These are phyloP conservation scores for Brachyalestes nurse DNA, from an alignment of 2,797 vertebrate species.

Conservation along the genomic window DNA sequence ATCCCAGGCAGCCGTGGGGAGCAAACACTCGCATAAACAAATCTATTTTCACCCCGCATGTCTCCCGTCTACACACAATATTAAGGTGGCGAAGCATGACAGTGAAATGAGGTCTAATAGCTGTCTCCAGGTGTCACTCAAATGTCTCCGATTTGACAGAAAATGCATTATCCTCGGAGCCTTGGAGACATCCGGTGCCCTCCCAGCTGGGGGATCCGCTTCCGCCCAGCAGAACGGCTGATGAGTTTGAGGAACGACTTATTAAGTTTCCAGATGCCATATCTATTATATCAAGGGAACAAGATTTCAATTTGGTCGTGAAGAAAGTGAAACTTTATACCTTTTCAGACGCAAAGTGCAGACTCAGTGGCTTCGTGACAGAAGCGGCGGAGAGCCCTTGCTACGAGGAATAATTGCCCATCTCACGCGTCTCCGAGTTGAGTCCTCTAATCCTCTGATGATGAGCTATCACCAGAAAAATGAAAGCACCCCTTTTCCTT, in stretches of 20 bases:
- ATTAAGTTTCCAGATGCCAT: conserved; percentile 72
- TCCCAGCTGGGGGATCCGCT: conserved; percentile 30
- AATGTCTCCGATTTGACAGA: conserved; percentile 64
- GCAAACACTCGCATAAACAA: conserved; percentile 56
- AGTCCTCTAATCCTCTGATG: conserved; percentile 52
- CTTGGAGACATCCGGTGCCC: conserved; percentile 52
- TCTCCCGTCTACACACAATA: conserved; percentile 62
- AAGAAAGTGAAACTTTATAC: conserved; percentile 70
- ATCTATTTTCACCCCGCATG: conserved; percentile 50
- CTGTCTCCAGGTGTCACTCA: conserved; percentile 70
- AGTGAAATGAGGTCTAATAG: conserved; percentile 63
- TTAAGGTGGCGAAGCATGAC: conserved; percentile 56
- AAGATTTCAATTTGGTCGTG: conserved; percentile 75
- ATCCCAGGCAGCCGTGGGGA: conserved; percentile 42
- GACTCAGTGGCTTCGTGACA: conserved; percentile 65
- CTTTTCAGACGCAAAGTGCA: conserved; percentile 61
- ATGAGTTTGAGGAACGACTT: conserved; percentile 75
- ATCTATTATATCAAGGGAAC: conserved; percentile 70
- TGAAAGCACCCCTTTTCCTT: conserved; percentile 48
- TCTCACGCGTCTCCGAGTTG: conserved; percentile 48
- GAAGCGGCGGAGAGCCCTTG: conserved; percentile 57
- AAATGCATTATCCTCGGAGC: conserved; percentile 61
- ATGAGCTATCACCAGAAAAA: conserved; percentile 49
- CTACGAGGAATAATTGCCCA: conserved; percentile 63
- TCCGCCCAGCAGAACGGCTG: conserved; percentile 60